phyloP scores from a whole-genome alignment of 1,140 invertebrate species.

The Temnothorax nylanderi region DNA sequence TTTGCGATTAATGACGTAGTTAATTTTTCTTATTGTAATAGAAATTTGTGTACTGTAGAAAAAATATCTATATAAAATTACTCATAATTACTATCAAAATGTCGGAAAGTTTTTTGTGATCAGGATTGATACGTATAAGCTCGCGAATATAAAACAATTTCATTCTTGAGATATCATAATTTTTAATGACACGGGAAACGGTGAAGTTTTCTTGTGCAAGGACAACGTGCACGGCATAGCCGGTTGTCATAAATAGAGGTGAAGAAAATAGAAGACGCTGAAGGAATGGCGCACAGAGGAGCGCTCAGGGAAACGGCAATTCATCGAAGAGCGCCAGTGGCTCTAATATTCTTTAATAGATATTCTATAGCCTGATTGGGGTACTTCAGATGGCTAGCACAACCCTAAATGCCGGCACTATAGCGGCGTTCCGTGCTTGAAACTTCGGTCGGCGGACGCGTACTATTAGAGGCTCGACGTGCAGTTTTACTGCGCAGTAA shows the following conservation, averaged over 20 bases:
- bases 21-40: background rate
- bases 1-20: background rate
- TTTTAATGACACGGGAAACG: background rate
- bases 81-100: background rate
- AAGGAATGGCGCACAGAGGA: background rate
- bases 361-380: conserved; percentile 70
- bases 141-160: background rate
- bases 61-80: background rate
- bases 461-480: conserved; percentile 68
- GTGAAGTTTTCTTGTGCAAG: background rate
- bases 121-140: background rate
- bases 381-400: conserved; percentile 64
- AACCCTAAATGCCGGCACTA: conserved; percentile 65
- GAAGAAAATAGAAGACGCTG: background rate
- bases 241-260: conserved; percentile 13
- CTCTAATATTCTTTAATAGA: conserved; percentile 75
- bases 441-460: conserved; percentile 63
- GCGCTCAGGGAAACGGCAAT: conserved; percentile 59
- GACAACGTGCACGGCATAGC: background rate
- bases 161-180: background rate
- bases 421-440: conserved; percentile 23
- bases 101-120: background rate
- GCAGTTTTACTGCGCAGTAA: conserved; percentile 74
- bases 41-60: background rate
- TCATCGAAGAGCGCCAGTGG: conserved; percentile 64